Conservation (phyloP, 2,797 vertebrate genomes). For the Ciconia nigra region DNA sequence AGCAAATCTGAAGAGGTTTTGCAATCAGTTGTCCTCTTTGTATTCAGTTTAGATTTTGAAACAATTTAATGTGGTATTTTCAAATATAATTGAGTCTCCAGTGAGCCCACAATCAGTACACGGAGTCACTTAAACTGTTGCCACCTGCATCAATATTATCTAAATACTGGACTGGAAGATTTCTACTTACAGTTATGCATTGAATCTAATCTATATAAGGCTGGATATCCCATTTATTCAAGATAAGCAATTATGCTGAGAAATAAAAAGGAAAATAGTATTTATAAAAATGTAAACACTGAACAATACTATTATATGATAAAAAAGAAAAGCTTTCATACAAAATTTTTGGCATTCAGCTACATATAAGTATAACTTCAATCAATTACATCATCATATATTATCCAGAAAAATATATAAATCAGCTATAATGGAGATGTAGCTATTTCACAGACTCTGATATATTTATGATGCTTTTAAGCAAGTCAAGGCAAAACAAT, state of each 20-base stretch:
- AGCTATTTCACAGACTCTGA: not conserved
- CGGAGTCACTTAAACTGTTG: not conserved
- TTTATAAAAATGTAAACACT: not conserved
- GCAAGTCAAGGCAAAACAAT: not conserved
- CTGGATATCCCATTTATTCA: not conserved
- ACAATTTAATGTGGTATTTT: not conserved
- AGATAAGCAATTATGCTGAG: not conserved
- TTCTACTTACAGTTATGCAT: not conserved
- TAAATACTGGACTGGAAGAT: not conserved
- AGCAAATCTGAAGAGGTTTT: not conserved
- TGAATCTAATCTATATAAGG: not conserved
- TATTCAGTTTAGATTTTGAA: not conserved
- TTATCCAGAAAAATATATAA: not conserved
- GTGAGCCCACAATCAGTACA: not conserved
- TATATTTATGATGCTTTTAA: not conserved
- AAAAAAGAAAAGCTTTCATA: not conserved
- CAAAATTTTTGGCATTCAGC: not conserved
- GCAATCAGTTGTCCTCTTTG: not conserved
- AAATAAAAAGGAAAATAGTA: not conserved
- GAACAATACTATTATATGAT: not conserved
- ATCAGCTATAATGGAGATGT: not conserved
- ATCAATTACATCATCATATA: not conserved
- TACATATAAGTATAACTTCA: not conserved
- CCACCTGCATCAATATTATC: not conserved
- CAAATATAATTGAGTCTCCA: not conserved